Evolutionary conservation across 2,113 vertebrate genomes (phyloP).

Genomic region (Lepus americanus): DNA sequence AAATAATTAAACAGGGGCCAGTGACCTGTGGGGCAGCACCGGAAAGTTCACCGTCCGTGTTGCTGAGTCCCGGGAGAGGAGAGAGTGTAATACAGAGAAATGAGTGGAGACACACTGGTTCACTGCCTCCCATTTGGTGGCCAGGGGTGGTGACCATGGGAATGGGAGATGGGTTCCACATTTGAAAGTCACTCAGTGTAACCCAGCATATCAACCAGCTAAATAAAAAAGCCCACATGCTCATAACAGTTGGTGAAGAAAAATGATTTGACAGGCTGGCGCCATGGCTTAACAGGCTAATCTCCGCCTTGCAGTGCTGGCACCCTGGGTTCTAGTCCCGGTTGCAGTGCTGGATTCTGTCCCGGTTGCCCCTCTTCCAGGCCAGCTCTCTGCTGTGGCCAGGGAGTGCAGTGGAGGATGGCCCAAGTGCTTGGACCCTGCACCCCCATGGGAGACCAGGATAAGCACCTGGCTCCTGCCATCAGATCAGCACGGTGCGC

Average conservation of each 20-base stretch:
- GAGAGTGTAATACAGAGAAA: neutral
- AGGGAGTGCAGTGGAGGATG: no score
- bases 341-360: no score
- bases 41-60: neutral
- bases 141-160: neutral
- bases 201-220: neutral
- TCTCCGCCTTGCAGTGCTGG: no score
- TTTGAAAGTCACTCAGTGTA: neutral
- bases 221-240: neutral
- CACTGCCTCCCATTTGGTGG: neutral
- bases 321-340: no score
- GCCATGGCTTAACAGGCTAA: no score
- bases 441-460: no score
- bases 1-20: neutral
- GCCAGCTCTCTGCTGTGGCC: no score
- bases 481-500: no score
- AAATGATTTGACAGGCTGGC: neutral
- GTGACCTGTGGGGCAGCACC: neutral
- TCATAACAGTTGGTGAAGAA: constrained; percentile 22
- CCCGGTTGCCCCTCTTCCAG: no score
- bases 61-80: neutral
- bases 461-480: no score
- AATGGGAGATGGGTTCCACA: neutral
- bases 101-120: neutral
- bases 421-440: no score